Base-by-base conservation (phyloP, 2,888 invertebrate species). In the Drosophila kambysellisi region DNA sequence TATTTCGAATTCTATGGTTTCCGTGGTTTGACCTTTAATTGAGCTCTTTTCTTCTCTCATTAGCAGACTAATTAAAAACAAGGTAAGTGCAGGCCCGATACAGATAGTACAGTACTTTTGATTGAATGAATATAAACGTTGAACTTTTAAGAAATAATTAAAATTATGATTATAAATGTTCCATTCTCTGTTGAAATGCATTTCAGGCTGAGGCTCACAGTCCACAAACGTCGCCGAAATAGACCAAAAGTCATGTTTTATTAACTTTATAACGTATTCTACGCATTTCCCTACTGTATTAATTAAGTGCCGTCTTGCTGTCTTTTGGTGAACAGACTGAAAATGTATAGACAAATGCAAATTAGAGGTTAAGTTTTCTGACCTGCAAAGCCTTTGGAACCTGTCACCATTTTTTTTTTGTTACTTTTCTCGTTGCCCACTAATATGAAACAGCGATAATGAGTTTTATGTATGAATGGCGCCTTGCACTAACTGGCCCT, bases 401-500 rank as follows among this genome's bases (percentile, higher is more conserved):
- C 50, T 43, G 29, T 12, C 61, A 53, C 17, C 57, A 61, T 30
- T 52, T 70, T 37, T 25, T 63, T 25, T 54, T 53, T 48, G 7
- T 3, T 0, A 29, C n/a, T 56, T 39, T 35, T 56, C 33, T 11
- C 35, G 54, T 32, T 68, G 12, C 12, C 29, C 43, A 39, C 30
- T 54, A 41, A 37, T 39, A 41, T 32, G 12, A 20, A 32, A 32
- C 5, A 12, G n/a, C 25, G 25, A 5, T 35, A 20, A 15, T 20
- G 29, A 60, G 29, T 61, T 68, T 74, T 72, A 64, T 82, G 83
- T 82, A 83, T 86, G 76, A 81, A 80, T 73, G 74, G 74, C 88
- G 73, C 83, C 83, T 70, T 80, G 86, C 82, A 88, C 86, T 77
- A 77, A 80, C 80, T 82, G 83, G 83, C 80, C 86, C 85, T 77